A percentile compares a stretch with the other conserved stretches of the same genome.
These are phyloP conservation scores for Eupithecia tripunctaria DNA, from an alignment of 2,888 invertebrate genomes.

Conservation along the genomic window DNA sequence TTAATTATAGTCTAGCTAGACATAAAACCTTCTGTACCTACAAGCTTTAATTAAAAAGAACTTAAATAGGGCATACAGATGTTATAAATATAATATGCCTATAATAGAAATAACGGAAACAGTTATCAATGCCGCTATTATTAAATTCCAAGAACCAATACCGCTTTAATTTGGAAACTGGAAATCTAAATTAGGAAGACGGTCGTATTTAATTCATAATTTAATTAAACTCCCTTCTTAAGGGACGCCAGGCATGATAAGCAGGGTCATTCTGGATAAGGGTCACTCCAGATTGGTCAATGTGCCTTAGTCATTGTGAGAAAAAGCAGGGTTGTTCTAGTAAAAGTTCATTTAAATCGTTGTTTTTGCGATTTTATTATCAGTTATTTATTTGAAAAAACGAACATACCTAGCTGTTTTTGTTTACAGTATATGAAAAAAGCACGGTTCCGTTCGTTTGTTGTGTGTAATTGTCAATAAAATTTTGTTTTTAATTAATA, in stretches of 20 bases:
- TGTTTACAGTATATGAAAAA: no score
- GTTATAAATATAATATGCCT: not conserved
- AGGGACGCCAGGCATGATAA: slow-evolving; percentile 70
- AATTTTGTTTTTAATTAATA: no score
- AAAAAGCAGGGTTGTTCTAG: not conserved
- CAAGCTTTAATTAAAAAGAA: not conserved
- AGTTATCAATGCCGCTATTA: slow-evolving; percentile 16
- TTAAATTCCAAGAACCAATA: slow-evolving; percentile 37
- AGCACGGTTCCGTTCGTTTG: not conserved
- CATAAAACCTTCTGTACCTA: not conserved
- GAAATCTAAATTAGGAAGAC: slow-evolving; percentile 65
- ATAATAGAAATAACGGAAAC: slow-evolving; percentile 10
- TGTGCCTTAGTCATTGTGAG: not conserved
- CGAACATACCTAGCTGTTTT: no score
- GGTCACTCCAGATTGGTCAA: slow-evolving; percentile 51
- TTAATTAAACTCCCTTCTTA: slow-evolving; percentile 69
- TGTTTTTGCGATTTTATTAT: not conserved
- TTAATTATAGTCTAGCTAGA: no score
- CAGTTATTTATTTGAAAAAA: not conserved
- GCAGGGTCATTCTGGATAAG: slow-evolving; percentile 66
- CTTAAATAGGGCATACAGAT: not conserved
- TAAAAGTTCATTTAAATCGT: not conserved
- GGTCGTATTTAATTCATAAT: slow-evolving; percentile 75
- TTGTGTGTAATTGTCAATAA: no score
- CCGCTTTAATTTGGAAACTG: slow-evolving; percentile 48